These are phyloP conservation scores for Dilophus febrilis DNA, from an alignment of 2,888 invertebrate genomes.

Conservation along the genomic window DNA sequence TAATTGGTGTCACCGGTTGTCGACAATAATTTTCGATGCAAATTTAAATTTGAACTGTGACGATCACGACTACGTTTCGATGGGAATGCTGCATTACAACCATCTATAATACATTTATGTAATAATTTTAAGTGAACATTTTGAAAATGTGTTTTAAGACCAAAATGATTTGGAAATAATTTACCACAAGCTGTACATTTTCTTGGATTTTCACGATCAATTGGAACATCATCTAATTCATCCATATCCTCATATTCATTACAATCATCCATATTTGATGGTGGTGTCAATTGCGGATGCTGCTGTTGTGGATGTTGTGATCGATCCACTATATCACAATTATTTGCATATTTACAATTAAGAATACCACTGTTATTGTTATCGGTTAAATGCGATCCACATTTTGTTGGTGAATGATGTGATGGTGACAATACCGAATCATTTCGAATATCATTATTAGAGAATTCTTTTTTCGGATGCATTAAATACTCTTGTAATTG, in stretches of 20 bases:
- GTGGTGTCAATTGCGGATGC: too few species aligned
- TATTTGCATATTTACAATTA: too few species aligned
- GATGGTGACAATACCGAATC: too few species aligned
- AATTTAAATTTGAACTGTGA: conserved; percentile 78
- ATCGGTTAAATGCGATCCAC: too few species aligned
- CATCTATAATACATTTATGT: conserved; percentile 89
- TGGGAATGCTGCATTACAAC: conserved; percentile 87
- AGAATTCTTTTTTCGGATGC: too few species aligned
- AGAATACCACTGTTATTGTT: too few species aligned
- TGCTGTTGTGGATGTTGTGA: too few species aligned
- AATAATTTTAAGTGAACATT: conserved; percentile 88
- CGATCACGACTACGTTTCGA: conserved; percentile 84
- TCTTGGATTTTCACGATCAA: conserved; percentile 81
- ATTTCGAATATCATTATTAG: too few species aligned
- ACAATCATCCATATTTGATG: conserved; percentile 39
- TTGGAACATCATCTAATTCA: conserved; percentile 64
- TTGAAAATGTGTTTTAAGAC: conserved; percentile 88
- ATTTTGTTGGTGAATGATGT: too few species aligned
- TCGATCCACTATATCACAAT: too few species aligned
- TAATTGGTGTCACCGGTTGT: conserved; percentile 38
- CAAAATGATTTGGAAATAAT: conserved; percentile 83
- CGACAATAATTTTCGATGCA: conserved; percentile 77
- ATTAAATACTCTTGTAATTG: too few species aligned
- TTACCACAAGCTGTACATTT: conserved; percentile 86
- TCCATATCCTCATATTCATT: conserved; percentile 51